Base-by-base conservation (phyloP, 2,113 vertebrate genomes). In the Daphoenositta chrysoptera region DNA sequence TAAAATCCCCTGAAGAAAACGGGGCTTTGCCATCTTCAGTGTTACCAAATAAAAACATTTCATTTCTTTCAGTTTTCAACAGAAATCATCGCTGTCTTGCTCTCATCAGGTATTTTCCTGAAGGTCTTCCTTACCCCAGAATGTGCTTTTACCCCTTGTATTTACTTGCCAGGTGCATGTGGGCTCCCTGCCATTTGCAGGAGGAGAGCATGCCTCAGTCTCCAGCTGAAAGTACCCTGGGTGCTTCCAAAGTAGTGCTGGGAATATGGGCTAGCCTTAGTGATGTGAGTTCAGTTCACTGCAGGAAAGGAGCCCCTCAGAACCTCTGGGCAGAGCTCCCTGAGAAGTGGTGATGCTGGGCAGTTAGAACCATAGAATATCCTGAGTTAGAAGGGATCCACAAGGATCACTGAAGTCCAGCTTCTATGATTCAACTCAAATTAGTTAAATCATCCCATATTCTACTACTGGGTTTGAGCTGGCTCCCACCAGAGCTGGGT, bases 241-340 rank as follows among this genome's bases (percentile, higher is more conserved):
- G 11, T 37, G 15, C 76, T 72, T 87, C 71, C 57, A n/a, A 57
- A 63, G 30, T 15, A 31, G 7, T 17, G 35, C 37, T 35, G 4
- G 69, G 26, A 48, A 39, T 28, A 48, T 13, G 12, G 19, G 20
- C 13, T 10, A 53, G 31, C 24, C 35, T 68, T 31, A 17, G 54
- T 7, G n/a, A 40, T 0, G 0, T 6, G 39, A 48, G 17, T 27
- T 66, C 57, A 50, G 15, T 1, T 31, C 4, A 2, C 27, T 37
- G 37, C 19, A 71, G 73, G 24, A n/a, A 44, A 85, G 48, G 31
- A 87, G n/a, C 31, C 39, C 33, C 21, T 27, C 14, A 47, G 28
- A 27, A 33, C 31, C 42, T 40, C 42, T 86, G 40, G 15, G 48
- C 22, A 60, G 80, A 91, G 65, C 71, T 54, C 56, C 7, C n/a